Conservation (phyloP, 2,113 vertebrate genomes). For the Uropsilus gracilis region DNA sequence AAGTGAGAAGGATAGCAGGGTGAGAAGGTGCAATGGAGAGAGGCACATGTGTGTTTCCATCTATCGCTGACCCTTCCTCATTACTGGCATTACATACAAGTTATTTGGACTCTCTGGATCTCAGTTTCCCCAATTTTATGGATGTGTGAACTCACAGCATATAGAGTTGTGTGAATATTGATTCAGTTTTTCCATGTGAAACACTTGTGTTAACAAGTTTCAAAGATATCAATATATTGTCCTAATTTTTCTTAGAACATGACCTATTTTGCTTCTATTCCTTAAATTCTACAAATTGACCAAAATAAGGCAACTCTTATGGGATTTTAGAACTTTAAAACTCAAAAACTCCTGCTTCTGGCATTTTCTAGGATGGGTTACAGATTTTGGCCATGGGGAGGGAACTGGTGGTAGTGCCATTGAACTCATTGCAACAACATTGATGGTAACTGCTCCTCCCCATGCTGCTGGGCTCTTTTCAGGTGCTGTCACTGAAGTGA, state of each 20-base stretch:
- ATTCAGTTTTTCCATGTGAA: neutral
- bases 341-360: neutral
- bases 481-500: conserved; percentile 96
- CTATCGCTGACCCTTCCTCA: neutral
- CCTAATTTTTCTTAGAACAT: neutral
- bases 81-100: neutral
- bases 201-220: neutral
- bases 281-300: neutral
- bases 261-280: neutral
- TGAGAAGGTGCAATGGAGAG: neutral
- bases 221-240: neutral
- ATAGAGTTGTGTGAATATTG: neutral
- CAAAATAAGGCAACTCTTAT: neutral
- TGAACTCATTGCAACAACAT: accelerated
- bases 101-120: neutral
- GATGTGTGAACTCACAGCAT: neutral
- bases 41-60: neutral
- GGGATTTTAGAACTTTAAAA: neutral
- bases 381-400: neutral
- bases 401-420: neutral
- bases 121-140: neutral
- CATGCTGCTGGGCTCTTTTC: conserved; percentile 15
- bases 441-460: neutral
- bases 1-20: neutral
- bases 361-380: neutral